phyloP scores from a whole-genome alignment of 2,113 vertebrate genomes.

The Toxotes jaculatrix region DNA sequence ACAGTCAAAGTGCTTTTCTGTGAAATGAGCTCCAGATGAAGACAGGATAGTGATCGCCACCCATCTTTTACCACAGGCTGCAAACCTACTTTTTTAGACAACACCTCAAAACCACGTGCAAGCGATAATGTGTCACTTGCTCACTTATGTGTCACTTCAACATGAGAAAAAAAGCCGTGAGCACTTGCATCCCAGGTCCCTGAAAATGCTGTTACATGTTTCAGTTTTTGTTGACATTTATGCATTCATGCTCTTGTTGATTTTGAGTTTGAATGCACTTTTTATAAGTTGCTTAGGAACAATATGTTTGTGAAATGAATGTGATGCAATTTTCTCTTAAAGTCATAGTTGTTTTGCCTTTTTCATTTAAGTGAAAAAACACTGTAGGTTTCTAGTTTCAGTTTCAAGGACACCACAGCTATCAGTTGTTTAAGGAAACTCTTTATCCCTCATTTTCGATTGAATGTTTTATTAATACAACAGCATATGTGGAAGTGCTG shows the following conservation, averaged over 20 bases:
- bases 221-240: not conserved
- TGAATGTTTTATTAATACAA: not conserved
- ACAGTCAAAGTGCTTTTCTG: too few relatives aligned
- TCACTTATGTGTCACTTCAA: too few relatives aligned
- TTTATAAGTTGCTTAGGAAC: not conserved
- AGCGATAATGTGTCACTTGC: too few relatives aligned
- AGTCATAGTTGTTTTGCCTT: not conserved
- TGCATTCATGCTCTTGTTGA: not conserved
- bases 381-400: not conserved
- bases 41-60: not conserved
- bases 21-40: not conserved
- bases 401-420: not conserved
- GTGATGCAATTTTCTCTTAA: not conserved
- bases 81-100: not conserved
- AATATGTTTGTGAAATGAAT: not conserved
- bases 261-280: not conserved
- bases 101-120: not conserved
- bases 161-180: not conserved
- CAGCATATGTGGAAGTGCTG: slow-evolving; percentile 31
- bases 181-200: not conserved
- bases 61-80: too few relatives aligned
- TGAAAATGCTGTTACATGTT: not conserved
- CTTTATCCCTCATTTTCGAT: not conserved
- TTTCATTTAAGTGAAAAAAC: not conserved
- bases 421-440: not conserved